Conservation (phyloP, 2,113 vertebrate species). For the Laticauda laticaudata region DNA sequence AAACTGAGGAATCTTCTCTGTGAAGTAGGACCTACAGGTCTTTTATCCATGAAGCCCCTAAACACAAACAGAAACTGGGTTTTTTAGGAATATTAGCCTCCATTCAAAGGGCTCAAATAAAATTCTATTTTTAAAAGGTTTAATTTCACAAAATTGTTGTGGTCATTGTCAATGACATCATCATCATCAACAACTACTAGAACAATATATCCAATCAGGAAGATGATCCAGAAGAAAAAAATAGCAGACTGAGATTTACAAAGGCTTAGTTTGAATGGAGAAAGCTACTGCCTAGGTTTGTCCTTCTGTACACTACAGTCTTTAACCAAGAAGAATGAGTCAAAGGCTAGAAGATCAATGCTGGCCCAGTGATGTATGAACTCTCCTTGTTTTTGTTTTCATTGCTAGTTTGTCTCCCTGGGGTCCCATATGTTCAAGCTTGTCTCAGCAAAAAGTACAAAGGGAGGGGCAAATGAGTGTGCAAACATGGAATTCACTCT, state of each 20-base stretch:
- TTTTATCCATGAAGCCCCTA: background rate
- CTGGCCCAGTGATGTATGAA: slow-evolving; percentile 9
- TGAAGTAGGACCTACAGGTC: background rate
- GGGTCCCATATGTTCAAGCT: background rate
- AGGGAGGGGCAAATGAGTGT: background rate
- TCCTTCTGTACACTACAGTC: background rate
- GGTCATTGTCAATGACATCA: background rate
- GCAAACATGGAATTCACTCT: background rate
- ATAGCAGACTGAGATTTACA: background rate
- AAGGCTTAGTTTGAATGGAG: rapidly evolving
- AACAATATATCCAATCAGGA: too few species aligned
- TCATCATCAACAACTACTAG: background rate
- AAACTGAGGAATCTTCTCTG: background rate
- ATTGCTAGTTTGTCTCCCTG: background rate
- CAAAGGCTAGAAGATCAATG: slow-evolving; percentile 8
- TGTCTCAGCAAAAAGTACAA: slow-evolving; percentile 31
- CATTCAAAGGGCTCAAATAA: background rate
- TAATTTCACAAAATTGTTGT: background rate
- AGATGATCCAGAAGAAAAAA: background rate
- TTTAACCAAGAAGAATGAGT: slow-evolving; percentile 22
- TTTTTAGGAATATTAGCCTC: background rate
- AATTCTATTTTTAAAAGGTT: background rate
- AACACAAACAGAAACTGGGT: background rate
- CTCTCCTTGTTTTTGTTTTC: background rate
- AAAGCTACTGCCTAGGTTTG: background rate